Evolutionary conservation across 2,888 invertebrate species (phyloP).

Genomic region (Brachyopa scutellaris): DNA sequence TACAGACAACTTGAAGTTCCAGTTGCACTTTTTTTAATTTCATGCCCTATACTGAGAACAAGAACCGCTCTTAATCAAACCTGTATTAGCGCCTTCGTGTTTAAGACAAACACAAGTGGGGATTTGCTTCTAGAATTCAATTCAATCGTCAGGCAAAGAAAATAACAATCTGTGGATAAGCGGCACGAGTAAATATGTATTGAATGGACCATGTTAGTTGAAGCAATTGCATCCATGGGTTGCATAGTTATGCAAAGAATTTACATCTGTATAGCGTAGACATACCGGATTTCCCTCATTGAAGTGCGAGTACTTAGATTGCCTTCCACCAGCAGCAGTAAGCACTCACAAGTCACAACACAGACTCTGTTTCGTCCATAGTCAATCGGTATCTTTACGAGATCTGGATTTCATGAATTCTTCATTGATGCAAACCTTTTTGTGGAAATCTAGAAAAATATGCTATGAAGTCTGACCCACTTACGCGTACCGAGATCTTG

Average conservation of each 20-base stretch:
- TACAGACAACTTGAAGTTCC: constrained; percentile 12
- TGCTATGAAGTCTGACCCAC: constrained; percentile 46
- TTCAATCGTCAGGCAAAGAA: background rate
- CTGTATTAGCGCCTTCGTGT: constrained; percentile 35
- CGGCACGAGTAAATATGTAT: background rate
- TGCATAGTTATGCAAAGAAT: constrained; percentile 23
- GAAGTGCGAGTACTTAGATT: background rate
- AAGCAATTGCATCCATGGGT: background rate
- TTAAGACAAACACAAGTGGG: constrained; percentile 6
- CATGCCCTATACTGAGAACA: constrained; percentile 23
- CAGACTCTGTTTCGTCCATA: constrained; percentile 12
- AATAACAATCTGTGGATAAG: background rate
- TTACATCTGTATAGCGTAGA: constrained; percentile 2
- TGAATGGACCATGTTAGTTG: background rate
- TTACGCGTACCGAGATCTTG: constrained; percentile 10
- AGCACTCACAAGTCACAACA: constrained; percentile 2
- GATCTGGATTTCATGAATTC: constrained; percentile 35
- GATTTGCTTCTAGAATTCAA: constrained; percentile 2
- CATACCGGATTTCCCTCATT: constrained; percentile 38
- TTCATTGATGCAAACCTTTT: constrained; percentile 51
- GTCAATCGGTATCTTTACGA: constrained; percentile 23
- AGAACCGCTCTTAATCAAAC: constrained; percentile 45
- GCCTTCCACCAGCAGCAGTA: background rate
- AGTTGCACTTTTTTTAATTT: background rate
- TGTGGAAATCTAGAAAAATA: constrained; percentile 38